Evolutionary conservation across 1,140 invertebrate genomes (phyloP), one percentile per base, ranked within the genome.

Genomic region (Propsilocerus akamusi): DNA sequence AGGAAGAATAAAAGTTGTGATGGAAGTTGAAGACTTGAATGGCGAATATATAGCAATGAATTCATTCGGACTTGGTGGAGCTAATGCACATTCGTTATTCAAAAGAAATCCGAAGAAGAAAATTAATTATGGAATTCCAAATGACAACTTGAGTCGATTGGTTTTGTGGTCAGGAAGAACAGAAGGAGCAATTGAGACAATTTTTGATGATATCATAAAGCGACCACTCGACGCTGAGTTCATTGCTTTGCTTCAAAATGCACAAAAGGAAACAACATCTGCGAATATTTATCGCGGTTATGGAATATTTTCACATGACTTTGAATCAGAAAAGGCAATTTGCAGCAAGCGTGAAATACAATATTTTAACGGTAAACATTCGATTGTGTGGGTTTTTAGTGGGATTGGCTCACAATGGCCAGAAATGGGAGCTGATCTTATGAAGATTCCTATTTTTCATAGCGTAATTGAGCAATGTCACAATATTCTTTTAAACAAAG

Each of bases 321-420:
- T 30, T 3, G 59, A 64, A 55, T 56, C 57, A 62, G 47, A 70
- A 65, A 74, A 52, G 52, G 54, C 64, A 3, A 63, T 70, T 2
- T 55, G 64, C 0, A 30, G 70, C 5, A 57, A 62, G 0, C 66
- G 64, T 49, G 69, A 74, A 32, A 64, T 75, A 11, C 66, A 75
- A 47, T 72, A 76, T 61, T 80, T 72, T 59, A 64, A 71, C 0
- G 78, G 74, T 1, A 67, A 72, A 5, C 76, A 53, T 11, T 84
- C 86, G 14, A 68, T 95, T 0, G 91, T 86, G 73, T 90, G 84
- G 66, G 77, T 94, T 6, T 96, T 89, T 67, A 83, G 88, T 53
- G 89, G 89, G 47, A 89, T 95, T 83, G 88, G 88, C 5, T 82
- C 81, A 1, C 87, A 94, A 58, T 94, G 89, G 88, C 61, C 74